These are phyloP conservation scores for Romanogobio albipinnatus DNA, from an alignment of 2,113 vertebrate genomes.

Conservation along the genomic window DNA sequence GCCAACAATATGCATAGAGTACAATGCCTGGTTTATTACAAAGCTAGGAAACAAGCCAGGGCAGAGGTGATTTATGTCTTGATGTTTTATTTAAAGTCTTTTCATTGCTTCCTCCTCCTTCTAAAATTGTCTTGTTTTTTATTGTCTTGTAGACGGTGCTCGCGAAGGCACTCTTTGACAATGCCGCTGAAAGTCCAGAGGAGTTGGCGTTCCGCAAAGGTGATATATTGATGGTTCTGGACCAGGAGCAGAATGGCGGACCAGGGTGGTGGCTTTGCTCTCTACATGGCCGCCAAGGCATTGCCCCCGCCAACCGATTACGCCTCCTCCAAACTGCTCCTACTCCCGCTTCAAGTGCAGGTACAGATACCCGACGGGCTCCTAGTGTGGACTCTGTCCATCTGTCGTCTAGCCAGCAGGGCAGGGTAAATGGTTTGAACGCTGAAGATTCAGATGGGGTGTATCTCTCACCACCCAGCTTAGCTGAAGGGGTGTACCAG, in stretches of 20 bases:
- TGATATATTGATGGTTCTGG: slow-evolving; percentile 89
- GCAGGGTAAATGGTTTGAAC: slow-evolving; percentile 45
- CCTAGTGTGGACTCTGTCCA: slow-evolving; percentile 68
- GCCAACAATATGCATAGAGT: not conserved
- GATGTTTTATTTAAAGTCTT: not conserved
- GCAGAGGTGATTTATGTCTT: not conserved
- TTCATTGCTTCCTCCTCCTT: not conserved
- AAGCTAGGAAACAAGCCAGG: not conserved
- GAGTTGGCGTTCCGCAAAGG: slow-evolving; percentile 91
- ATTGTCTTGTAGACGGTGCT: slow-evolving; percentile 79
- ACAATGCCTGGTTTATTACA: not conserved
- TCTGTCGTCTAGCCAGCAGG: slow-evolving; percentile 61
- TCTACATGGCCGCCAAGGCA: slow-evolving; percentile 87
- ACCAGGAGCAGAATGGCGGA: slow-evolving; percentile 76
- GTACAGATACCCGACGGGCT: slow-evolving; percentile 44
- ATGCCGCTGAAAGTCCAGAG: slow-evolving; percentile 87
- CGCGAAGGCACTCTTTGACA: slow-evolving; percentile 90
- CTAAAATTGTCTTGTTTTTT: not conserved
- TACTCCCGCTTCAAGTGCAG: slow-evolving; percentile 3
- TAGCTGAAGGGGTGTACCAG: slow-evolving; percentile 66
- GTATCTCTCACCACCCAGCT: slow-evolving; percentile 69
- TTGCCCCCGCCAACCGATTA: slow-evolving; percentile 89
- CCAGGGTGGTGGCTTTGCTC: slow-evolving; percentile 89
- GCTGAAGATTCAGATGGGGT: slow-evolving; percentile 69
- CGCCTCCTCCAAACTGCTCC: slow-evolving; percentile 79